Evolutionary conservation across 1,140 invertebrate species (phyloP).

Genomic region (Calephelis nemesis): DNA sequence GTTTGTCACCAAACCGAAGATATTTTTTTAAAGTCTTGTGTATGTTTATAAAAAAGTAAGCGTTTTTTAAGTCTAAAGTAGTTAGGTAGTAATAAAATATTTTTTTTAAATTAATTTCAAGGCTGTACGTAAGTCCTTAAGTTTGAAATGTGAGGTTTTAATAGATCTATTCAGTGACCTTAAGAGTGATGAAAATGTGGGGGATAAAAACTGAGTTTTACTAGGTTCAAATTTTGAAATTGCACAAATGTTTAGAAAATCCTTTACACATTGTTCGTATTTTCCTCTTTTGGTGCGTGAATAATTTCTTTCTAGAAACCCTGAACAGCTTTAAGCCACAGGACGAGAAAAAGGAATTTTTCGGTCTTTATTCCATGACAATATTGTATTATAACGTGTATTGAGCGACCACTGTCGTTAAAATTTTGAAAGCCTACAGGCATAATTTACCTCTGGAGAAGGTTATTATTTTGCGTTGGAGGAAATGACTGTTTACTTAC

Average conservation of each 20-base stretch:
- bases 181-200: conserved; percentile 23
- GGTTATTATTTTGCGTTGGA: conserved; percentile 14
- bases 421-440: neutral
- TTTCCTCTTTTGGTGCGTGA: no score
- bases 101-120: no score
- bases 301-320: no score
- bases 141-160: no score
- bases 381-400: conserved; percentile 24
- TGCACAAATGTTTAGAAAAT: conserved; percentile 22
- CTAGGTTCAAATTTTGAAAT: conserved; percentile 29
- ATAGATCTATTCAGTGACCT: conserved; percentile 15
- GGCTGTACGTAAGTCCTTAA: no score
- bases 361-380: conserved; percentile 30
- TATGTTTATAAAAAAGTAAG: no score
- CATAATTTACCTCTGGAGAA: conserved; percentile 29
- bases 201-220: conserved; percentile 31
- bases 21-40: no score
- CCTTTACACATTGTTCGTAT: conserved; percentile 16
- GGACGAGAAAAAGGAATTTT: neutral
- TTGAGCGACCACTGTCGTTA: conserved; percentile 16
- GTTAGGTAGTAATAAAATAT: no score
- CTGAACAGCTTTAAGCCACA: conserved; percentile 16
- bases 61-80: no score
- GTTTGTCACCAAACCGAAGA: no score
- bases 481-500: neutral